These are phyloP conservation scores for Vireo griseus DNA, from an alignment of 2,797 vertebrate species.

Conservation along the genomic window DNA sequence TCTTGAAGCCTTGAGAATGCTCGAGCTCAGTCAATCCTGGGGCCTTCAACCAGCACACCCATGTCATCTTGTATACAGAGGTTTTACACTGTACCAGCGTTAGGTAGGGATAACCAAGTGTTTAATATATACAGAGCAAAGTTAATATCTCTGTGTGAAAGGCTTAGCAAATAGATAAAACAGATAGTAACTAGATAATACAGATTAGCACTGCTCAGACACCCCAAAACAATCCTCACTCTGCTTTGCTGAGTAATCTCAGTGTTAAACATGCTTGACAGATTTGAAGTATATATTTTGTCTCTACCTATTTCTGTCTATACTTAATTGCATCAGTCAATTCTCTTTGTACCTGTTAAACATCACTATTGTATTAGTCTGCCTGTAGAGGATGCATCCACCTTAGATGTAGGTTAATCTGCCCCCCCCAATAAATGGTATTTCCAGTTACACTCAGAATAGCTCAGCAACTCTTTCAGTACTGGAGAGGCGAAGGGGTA, in stretches of 20 bases:
- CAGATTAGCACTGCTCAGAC: background rate
- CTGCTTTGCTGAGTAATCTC: background rate
- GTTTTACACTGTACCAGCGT: background rate
- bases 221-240: background rate
- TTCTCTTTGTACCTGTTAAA: background rate
- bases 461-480: background rate
- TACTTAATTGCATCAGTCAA: background rate
- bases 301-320: background rate
- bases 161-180: background rate
- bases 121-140: background rate
- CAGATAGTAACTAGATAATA: background rate
- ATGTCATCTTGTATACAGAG: background rate
- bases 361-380: background rate
- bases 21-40: slow-evolving; percentile 30
- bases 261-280: background rate
- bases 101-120: background rate
- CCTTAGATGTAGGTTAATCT: background rate
- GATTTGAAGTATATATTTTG: background rate
- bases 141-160: background rate
- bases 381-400: background rate
- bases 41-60: slow-evolving; percentile 2
- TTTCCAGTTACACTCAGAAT: background rate
- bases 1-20: slow-evolving; percentile 43
- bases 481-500: background rate
- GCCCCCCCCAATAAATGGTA: background rate